Base-by-base conservation (phyloP, 2,797 vertebrate species). In the Chromis chromis region DNA sequence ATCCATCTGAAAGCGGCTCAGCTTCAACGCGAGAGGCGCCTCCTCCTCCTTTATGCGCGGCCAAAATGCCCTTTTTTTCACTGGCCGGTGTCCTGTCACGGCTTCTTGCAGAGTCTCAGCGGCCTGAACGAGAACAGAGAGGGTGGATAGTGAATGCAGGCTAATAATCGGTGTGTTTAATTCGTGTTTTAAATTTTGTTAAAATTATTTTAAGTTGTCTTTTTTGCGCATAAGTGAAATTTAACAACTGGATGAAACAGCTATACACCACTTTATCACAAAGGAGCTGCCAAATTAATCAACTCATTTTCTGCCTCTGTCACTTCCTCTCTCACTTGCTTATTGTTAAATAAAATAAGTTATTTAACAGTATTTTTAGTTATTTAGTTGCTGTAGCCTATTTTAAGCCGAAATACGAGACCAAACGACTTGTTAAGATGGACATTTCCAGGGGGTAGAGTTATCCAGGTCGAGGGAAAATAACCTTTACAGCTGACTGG, bases 1-100 rank as follows among this genome's bases (percentile, higher is more conserved):
- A 90, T 85, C 89, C 91, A 90, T 90, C 76, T 68, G 76, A 76
- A 56, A 79, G 81, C 74, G 68, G 60, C 62, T 79, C 74, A 60
- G 86, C 82, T 87, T 80, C 81, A 80, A 56, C 68, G 79, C 68
- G 14, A 72, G 72, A 90, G 80, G 90, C 89, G 76, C 90, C 91
- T 91, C 91, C 91, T 89, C 77, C 54, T 46, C 42, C 56, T 76
- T 68, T 70, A 70, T 67, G 46, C 66, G 86, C 70, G 73, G 71
- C 81, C 85, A 79, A 58, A 91, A 84, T 60, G 77, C 76, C n/a
- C 44, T 19, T 49, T 10, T 33, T 19, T 63, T 55, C 80, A 74
- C 39, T 69, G 79, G 36, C 76, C 53, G 53, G 65, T 70, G 28
- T 87, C 70, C 76, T 79, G 79, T 67, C 88, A 70, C 36, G 56